A percentile compares a stretch with the other conserved stretches of the same genome.
Conservation (phyloP, 2,888 invertebrate genomes). For the Himalopsyche kuldschensis region DNA sequence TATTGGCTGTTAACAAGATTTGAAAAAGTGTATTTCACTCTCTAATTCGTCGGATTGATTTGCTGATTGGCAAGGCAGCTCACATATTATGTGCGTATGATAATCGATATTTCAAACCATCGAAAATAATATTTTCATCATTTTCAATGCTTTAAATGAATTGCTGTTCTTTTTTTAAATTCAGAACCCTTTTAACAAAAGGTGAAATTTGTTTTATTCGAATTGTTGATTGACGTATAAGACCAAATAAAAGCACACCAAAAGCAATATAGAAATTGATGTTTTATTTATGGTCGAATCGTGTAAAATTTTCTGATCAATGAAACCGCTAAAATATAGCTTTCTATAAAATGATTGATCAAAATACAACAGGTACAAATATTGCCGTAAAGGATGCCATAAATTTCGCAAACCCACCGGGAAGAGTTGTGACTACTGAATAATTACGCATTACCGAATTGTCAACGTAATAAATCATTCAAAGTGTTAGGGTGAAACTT, state of each 20-base stretch:
- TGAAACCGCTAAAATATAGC: background rate
- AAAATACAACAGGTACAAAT: background rate
- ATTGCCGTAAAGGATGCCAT: background rate
- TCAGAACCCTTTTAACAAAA: too few species aligned
- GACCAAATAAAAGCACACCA: background rate
- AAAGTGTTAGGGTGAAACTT: background rate
- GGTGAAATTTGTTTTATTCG: background rate
- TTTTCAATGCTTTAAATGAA: too few species aligned
- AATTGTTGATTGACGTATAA: background rate
- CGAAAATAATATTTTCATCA: too few species aligned
- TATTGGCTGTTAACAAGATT: background rate
- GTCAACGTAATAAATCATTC: background rate
- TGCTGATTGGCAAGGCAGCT: background rate
- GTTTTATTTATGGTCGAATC: background rate
- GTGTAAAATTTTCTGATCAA: background rate
- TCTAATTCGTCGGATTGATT: background rate
- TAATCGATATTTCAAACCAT: too few species aligned
- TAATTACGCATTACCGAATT: background rate
- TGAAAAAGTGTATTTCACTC: background rate
- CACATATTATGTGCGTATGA: too few species aligned
- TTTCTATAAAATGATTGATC: background rate
- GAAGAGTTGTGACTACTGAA: background rate
- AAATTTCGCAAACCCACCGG: background rate
- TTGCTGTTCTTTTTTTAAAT: too few species aligned
- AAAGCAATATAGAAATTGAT: background rate